Conservation (phyloP, 1,140 invertebrate genomes). For the Lordiphosa collinella region DNA sequence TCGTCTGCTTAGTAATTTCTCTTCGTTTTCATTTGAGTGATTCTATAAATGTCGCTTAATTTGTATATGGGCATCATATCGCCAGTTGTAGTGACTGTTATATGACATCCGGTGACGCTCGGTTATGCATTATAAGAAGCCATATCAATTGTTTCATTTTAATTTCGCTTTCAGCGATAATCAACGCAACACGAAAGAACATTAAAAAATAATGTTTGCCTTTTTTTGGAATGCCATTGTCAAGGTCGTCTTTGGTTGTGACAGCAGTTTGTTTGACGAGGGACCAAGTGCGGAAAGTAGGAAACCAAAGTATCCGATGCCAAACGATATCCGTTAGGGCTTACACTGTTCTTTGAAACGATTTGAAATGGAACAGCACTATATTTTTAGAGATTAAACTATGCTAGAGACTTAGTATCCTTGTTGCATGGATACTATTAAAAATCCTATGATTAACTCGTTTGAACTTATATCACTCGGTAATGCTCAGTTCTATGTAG, state of each 20-base stretch:
- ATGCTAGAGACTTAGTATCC: too few species aligned
- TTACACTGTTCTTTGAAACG: constrained; percentile 14
- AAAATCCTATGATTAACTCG: too few species aligned
- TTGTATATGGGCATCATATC: constrained; percentile 45
- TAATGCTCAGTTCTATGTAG: too few species aligned
- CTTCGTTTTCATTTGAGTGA: constrained; percentile 30
- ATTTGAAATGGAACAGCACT: too few species aligned
- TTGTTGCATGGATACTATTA: too few species aligned
- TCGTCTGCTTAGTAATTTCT: constrained; percentile 33
- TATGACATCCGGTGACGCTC: constrained; percentile 41
- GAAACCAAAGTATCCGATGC: neutral
- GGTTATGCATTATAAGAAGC: constrained; percentile 10
- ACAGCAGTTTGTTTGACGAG: constrained; percentile 5
- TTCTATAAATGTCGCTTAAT: constrained; percentile 17
- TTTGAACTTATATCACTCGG: too few species aligned
- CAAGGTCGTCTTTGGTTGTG: constrained; percentile 29
- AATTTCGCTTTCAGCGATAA: constrained; percentile 20
- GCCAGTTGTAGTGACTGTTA: constrained; percentile 12
- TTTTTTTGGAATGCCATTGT: constrained; percentile 26
- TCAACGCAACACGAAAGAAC: constrained; percentile 10
- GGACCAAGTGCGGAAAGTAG: constrained; percentile 1
- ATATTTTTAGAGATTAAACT: too few species aligned
- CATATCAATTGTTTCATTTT: constrained; percentile 33
- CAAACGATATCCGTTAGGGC: too few species aligned
- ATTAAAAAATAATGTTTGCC: constrained; percentile 10